These are phyloP conservation scores for Cynoglossus semilaevis DNA, from an alignment of 2,113 vertebrate species.

Conservation along the genomic window DNA sequence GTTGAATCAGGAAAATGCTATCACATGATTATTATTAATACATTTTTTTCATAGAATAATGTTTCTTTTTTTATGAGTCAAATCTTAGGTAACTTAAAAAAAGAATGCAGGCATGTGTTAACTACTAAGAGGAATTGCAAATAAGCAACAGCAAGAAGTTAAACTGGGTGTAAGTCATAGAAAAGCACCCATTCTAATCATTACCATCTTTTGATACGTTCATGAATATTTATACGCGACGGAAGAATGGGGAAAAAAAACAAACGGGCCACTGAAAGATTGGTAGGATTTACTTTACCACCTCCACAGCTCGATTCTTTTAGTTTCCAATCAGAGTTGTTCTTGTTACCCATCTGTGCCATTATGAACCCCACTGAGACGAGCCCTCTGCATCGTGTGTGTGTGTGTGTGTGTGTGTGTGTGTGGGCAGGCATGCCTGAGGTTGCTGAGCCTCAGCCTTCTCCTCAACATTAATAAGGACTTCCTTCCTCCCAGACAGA, in stretches of 20 bases:
- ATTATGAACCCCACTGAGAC: constrained; percentile 56
- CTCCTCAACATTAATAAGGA: constrained; percentile 71
- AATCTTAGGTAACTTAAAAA: too few relatives aligned
- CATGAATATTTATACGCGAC: too few relatives aligned
- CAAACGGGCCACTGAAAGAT: constrained; percentile 18
- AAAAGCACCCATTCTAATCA: too few relatives aligned
- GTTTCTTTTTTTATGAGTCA: too few relatives aligned
- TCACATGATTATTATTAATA: too few relatives aligned
- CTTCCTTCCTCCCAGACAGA: constrained; percentile 78
- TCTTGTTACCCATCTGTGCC: constrained; percentile 39
- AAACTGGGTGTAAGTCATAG: too few relatives aligned
- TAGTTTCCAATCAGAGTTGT: constrained; percentile 53
- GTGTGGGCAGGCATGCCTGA: constrained; percentile 71
- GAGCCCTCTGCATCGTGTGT: constrained; percentile 31
- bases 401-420: constrained; percentile 37
- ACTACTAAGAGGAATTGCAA: too few relatives aligned
- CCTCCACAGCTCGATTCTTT: constrained; percentile 41
- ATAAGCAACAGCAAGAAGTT: too few relatives aligned
- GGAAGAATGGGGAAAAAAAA: background rate
- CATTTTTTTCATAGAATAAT: too few relatives aligned
- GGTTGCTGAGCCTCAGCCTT: constrained; percentile 67
- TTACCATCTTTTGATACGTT: too few relatives aligned
- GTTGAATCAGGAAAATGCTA: too few relatives aligned
- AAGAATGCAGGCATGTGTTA: too few relatives aligned
- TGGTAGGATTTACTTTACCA: constrained; percentile 52